These are phyloP conservation scores for Philopedon plagiatum DNA, from an alignment of 2,888 invertebrate species.

Conservation along the genomic window DNA sequence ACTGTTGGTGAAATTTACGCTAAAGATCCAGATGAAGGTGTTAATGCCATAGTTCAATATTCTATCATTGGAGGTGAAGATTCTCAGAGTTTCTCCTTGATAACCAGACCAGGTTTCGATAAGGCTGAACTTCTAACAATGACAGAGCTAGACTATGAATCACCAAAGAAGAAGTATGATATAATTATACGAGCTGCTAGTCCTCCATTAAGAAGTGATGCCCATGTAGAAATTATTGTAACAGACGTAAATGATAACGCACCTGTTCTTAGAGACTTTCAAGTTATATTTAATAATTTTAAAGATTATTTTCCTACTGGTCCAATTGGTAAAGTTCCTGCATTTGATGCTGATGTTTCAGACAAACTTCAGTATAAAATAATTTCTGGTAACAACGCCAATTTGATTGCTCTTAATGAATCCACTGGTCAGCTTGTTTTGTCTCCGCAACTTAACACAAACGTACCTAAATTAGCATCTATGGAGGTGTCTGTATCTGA, in stretches of 20 bases:
- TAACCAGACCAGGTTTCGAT: conserved; percentile 85
- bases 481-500: conserved; percentile 96
- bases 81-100: conserved; percentile 86
- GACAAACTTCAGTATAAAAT: conserved; percentile 88
- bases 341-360: conserved; percentile 94
- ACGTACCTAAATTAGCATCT: conserved; percentile 92
- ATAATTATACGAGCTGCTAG: conserved; percentile 92
- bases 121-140: conserved; percentile 91
- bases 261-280: conserved; percentile 91
- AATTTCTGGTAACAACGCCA: conserved; percentile 93
- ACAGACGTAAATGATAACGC: conserved; percentile 97
- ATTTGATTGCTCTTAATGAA: conserved; percentile 86
- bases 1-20: conserved; percentile 93
- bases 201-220: conserved; percentile 90
- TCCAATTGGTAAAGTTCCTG: conserved; percentile 92
- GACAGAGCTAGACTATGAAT: conserved; percentile 96
- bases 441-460: conserved; percentile 94
- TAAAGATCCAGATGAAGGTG: conserved; percentile 92
- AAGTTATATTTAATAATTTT: conserved; percentile 93
- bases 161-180: conserved; percentile 91
- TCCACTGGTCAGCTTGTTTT: conserved; percentile 88
- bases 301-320: conserved; percentile 94
- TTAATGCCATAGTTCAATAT: conserved; percentile 93
- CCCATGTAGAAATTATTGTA: conserved; percentile 88
- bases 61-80: conserved; percentile 95